A percentile compares a stretch with the other conserved stretches of the same genome.
phyloP scores from a whole-genome alignment of 2,888 invertebrate genomes.

The Plagodis pulveraria region DNA sequence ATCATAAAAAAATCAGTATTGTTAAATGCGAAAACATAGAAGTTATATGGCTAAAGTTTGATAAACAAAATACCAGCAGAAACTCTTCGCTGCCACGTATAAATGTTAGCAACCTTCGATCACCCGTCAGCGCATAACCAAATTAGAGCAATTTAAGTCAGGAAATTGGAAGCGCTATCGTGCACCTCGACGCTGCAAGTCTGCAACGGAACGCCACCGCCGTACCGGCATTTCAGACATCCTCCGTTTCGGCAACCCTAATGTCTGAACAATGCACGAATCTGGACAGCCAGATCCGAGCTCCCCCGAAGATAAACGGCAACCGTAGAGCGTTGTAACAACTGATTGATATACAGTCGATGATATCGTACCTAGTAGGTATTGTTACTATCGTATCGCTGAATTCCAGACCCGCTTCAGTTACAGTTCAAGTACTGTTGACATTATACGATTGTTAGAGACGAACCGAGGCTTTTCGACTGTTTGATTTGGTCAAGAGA shows the following conservation, averaged over 20 bases:
- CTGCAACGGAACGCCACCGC: slow-evolving; percentile 68
- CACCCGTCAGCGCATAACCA: slow-evolving; percentile 80
- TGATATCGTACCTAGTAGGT: slow-evolving; percentile 64
- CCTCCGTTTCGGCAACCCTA: slow-evolving; percentile 73
- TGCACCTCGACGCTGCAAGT: slow-evolving; percentile 65
- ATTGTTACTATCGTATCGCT: slow-evolving; percentile 62
- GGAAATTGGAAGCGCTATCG: slow-evolving; percentile 84
- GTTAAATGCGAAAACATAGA: too few relatives aligned
- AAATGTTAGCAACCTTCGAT: slow-evolving; percentile 70
- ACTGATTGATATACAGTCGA: slow-evolving; percentile 83
- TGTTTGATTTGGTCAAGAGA: slow-evolving; percentile 59
- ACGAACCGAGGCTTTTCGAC: slow-evolving; percentile 55
- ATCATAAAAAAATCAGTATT: too few relatives aligned
- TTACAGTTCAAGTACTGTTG: slow-evolving; percentile 78
- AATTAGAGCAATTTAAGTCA: slow-evolving; percentile 85
- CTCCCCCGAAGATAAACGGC: slow-evolving; percentile 82
- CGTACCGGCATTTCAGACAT: slow-evolving; percentile 79
- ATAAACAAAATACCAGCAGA: slow-evolving; percentile 56
- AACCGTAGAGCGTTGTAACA: slow-evolving; percentile 80
- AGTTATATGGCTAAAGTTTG: too few relatives aligned
- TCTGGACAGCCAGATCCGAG: slow-evolving; percentile 80
- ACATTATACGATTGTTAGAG: slow-evolving; percentile 77
- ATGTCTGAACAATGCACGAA: slow-evolving; percentile 83
- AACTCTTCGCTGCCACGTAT: slow-evolving; percentile 56
- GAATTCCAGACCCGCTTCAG: slow-evolving; percentile 78